These are phyloP conservation scores for Oreochromis mossambicus DNA, from an alignment of 2,797 vertebrate species.

Conservation along the genomic window DNA sequence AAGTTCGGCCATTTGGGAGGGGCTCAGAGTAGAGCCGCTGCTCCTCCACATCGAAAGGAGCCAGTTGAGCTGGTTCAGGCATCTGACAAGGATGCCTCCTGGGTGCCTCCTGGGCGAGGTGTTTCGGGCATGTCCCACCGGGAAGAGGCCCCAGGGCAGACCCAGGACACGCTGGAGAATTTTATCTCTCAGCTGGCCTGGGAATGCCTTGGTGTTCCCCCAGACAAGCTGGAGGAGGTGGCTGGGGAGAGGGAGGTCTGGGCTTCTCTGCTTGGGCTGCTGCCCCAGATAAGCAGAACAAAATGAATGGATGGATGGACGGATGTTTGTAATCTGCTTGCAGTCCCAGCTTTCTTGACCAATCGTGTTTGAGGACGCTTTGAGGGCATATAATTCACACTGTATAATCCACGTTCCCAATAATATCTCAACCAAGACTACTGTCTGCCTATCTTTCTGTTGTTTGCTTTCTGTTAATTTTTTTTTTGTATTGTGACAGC, in stretches of 20 bases:
- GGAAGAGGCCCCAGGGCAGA: rapidly evolving
- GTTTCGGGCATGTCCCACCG: rapidly evolving
- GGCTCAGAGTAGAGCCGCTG: rapidly evolving
- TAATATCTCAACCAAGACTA: background rate
- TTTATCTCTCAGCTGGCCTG: background rate
- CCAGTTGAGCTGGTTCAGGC: rapidly evolving
- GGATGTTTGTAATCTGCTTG: too few relatives aligned
- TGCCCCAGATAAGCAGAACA: rapidly evolving
- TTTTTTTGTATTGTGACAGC: background rate
- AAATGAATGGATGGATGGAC: background rate
- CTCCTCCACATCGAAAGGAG: background rate
- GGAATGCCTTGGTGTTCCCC: rapidly evolving
- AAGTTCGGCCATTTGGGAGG: background rate
- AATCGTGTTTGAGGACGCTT: background rate
- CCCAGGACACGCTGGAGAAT: background rate
- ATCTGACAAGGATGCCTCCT: background rate
- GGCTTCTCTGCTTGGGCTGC: background rate
- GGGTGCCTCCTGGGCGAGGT: rapidly evolving
- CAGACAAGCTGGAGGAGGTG: background rate
- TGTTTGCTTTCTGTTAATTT: background rate
- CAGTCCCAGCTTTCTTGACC: too few relatives aligned
- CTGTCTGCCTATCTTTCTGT: background rate
- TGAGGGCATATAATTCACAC: background rate
- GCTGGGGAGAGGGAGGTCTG: background rate
- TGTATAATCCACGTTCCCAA: background rate